Base-by-base conservation (phyloP, 2,113 vertebrate species). In the Misgurnus anguillicaudatus region DNA sequence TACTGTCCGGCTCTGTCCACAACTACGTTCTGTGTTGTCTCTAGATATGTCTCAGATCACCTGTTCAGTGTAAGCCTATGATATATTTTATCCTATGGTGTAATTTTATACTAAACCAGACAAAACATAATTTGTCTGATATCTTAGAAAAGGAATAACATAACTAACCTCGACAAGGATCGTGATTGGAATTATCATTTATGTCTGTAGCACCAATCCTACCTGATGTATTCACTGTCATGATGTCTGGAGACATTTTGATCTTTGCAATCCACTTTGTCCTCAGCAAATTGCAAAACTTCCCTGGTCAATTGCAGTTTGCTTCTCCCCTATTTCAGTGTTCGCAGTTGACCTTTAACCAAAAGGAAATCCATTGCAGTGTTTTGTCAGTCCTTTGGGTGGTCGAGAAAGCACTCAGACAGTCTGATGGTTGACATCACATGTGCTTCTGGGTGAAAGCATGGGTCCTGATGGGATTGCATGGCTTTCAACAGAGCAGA, bases 291-390 rank as follows among this genome's bases (percentile, higher is more conserved):
- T 64, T 39, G 10, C 17, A 47, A 57, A 75, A 75, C 55, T 38
- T 75, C 68, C 16, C 3, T 42, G 60, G 36, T 74, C 78, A 78
- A 81, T 81, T 57, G 75, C 83, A 81, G 78, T 75, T 78, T 81
- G 69, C 41, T 17, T 14, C 39, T 51, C 21, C 45, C 21, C 55
- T 74, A 74, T 79, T 71, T 80, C 55, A 42, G 77, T 47, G 67
- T 14, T 31, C 5, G 17, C 69, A 38, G 63, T 75, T 78, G 47
- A 81, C 75, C 69, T 68, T 77, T 77, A 14, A 4, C 67, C 51
- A 60, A 57, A 81, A 57, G n/a, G 7, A 57, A 84, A 84, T 81
- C 64, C 41, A 81, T 81, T 60, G 61, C 55, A 70, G 57, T 48
- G 42, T 57, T 82, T 81, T 81, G 79, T 60, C 47, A 45, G 57